phyloP scores from a whole-genome alignment of 2,888 invertebrate genomes.

The Apodemia zela region DNA sequence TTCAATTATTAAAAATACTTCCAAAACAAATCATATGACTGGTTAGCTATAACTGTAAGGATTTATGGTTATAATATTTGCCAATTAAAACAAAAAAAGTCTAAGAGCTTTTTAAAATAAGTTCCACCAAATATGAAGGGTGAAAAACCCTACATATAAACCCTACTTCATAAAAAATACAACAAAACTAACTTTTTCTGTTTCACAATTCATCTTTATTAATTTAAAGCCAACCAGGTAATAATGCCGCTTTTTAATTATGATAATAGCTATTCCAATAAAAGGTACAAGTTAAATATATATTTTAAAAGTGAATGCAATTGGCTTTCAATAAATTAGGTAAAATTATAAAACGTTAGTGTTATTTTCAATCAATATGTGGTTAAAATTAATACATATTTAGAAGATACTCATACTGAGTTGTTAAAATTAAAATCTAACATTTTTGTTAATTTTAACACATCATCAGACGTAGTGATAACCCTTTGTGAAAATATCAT shows the following conservation, averaged over 20 bases:
- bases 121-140: too few relatives aligned
- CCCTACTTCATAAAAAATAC: neutral
- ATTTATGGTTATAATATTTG: neutral
- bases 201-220: neutral
- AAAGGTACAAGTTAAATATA: neutral
- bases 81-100: neutral
- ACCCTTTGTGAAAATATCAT: neutral
- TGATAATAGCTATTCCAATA: too few relatives aligned
- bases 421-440: neutral
- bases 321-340: too few relatives aligned
- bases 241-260: neutral
- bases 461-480: neutral
- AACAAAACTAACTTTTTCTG: neutral
- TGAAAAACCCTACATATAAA: too few relatives aligned
- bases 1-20: too few relatives aligned
- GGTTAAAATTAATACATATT: too few relatives aligned
- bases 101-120: too few relatives aligned
- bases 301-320: neutral
- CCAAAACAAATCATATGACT: neutral
- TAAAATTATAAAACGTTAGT: too few relatives aligned
- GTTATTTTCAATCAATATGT: too few relatives aligned
- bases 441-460: neutral
- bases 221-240: neutral
- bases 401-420: neutral
- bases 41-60: neutral